Evolutionary conservation across 2,888 invertebrate species (phyloP), one percentile per base, ranked within the genome.

Genomic region (Folsomia candida): DNA sequence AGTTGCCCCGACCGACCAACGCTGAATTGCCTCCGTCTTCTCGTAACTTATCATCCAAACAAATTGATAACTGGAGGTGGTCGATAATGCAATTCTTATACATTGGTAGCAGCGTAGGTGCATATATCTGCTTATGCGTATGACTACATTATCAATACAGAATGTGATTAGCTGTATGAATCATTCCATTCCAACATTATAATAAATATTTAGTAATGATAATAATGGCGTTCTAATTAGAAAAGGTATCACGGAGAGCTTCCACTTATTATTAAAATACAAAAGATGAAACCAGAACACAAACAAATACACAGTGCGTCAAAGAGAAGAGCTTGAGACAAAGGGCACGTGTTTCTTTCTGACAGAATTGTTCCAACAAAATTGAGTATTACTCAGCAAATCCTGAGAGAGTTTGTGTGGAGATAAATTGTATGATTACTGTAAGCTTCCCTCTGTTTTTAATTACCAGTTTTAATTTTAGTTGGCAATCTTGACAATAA

Each of bases 361-460:
- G 20, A 9, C 20, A 57, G 57, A 57, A n/a, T 57, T 22, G 57
- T 47, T 64, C 47, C n/a, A 20, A 25, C 11, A 18, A 24, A 29
- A 20, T 67, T 26, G 24, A 66, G 66, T 27, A 66, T 66, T 66
- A 57, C 51, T 66, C 66, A 66, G 66, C 66, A 66, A 26, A 54
- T 51, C 14, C 51, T 25, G 24, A n/a, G 51, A 67, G n/a, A n/a
- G n/a, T n/a, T n/a, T n/a, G n/a, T 59, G 67, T 26, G 25, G 63
- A 63, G 51, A 63, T 62, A 62, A 63, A 68, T 68, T 63, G 63
- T 54, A 64, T 25, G 57, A 66, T 66, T 66, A 66, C 27, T 26
- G n/a, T 26, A 22, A 22, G 20, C 6, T 14, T 64, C 51, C 51
- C 64, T 37, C 37, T 37, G 37, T 37, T 37, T 37, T 37, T 37